A percentile compares a stretch with the other conserved stretches of the same genome.
Conservation (phyloP, 35 echinoderm and acorn worm species). For the Hemicentrotus pulcherrimus region DNA sequence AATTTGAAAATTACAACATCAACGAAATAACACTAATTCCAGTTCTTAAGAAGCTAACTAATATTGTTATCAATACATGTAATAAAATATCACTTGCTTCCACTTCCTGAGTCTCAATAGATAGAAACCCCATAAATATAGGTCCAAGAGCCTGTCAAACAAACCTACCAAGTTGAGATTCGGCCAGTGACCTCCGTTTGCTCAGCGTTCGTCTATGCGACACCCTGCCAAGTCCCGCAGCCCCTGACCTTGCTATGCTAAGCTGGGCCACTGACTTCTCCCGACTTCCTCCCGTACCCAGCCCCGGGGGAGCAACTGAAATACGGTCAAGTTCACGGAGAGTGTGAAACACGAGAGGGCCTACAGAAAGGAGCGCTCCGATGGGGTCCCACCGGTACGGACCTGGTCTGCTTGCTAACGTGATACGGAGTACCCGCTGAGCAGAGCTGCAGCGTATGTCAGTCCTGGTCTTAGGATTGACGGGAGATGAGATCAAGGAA, state of each 20-base stretch:
- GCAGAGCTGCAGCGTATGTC: not conserved
- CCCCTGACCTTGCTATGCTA: slow-evolving; percentile 46
- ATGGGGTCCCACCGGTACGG: slow-evolving; percentile 28
- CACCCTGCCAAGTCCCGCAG: slow-evolving; percentile 42
- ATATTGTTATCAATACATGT: too few species aligned
- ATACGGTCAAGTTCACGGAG: slow-evolving; percentile 53
- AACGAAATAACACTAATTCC: too few species aligned
- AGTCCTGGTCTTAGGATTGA: not conserved
- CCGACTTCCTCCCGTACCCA: slow-evolving; percentile 36
- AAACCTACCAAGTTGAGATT: not conserved
- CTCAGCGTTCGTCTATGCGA: slow-evolving; percentile 17
- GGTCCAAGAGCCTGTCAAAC: not conserved
- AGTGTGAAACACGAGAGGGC: slow-evolving; percentile 42
- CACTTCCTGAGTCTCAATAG: too few species aligned
- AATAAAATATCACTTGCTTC: too few species aligned
- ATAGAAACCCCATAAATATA: not conserved
- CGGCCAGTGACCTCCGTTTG: slow-evolving; percentile 37
- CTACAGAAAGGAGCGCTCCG: slow-evolving; percentile 10
- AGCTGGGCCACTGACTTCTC: slow-evolving; percentile 46
- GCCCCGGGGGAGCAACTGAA: not conserved
- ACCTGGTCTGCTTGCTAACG: slow-evolving; percentile 15
- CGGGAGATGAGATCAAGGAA: slow-evolving; percentile 12
- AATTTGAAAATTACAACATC: too few species aligned
- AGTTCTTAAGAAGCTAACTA: too few species aligned
- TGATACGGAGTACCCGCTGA: slow-evolving; percentile 32